Conservation (phyloP, 1,140 invertebrate genomes). For the Dreissena polymorpha region DNA sequence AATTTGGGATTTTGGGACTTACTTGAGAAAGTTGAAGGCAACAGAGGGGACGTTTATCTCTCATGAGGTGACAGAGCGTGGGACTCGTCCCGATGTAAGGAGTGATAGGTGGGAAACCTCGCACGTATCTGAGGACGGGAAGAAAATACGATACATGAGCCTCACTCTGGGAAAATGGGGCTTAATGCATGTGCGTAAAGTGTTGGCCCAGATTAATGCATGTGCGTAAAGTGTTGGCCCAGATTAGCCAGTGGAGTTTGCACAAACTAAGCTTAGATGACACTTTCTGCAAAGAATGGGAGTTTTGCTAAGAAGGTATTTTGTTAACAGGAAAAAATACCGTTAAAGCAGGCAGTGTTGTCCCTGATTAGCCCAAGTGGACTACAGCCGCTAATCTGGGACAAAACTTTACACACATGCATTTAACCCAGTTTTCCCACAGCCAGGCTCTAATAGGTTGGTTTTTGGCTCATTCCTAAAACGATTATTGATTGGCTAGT, state of each 20-base stretch:
- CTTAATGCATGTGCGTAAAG: background rate
- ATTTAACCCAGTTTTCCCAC: too few species aligned
- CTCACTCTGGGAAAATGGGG: too few species aligned
- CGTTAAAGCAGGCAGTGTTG: too few species aligned
- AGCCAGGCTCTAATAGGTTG: too few species aligned
- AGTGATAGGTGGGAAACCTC: slow-evolving; percentile 97
- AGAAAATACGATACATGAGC: background rate
- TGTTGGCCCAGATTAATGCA: background rate
- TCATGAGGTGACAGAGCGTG: slow-evolving; percentile 96
- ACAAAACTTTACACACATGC: too few species aligned
- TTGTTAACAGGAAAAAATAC: too few species aligned
- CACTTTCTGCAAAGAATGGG: background rate
- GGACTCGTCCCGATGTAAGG: slow-evolving; percentile 99
- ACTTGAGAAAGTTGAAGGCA: slow-evolving; percentile 97
- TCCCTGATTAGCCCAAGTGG: too few species aligned
- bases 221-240: background rate
- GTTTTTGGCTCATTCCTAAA: too few species aligned
- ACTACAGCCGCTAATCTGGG: too few species aligned
- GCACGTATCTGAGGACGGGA: slow-evolving; percentile 88
- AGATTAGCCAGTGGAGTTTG: background rate
- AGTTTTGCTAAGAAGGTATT: too few species aligned
- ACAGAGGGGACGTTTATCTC: slow-evolving; percentile 97
- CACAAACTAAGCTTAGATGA: background rate
- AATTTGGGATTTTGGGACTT: slow-evolving; percentile 58
- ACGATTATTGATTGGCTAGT: too few species aligned